These are phyloP conservation scores for Falco columbarius DNA, from an alignment of 2,797 vertebrate species.

Conservation along the genomic window DNA sequence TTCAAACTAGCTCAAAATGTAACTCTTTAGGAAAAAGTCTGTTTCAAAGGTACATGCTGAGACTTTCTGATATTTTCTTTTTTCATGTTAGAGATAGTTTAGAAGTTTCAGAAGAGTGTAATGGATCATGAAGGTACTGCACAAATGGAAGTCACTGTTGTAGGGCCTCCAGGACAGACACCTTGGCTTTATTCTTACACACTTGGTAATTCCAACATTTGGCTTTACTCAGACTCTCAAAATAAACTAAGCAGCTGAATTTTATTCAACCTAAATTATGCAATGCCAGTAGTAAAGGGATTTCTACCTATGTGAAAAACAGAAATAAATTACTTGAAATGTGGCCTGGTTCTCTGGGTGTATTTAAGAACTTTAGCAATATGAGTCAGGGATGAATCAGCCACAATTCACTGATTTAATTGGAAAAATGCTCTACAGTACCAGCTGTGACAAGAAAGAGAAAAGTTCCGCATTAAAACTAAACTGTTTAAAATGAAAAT, in stretches of 20 bases:
- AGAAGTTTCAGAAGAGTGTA: background rate
- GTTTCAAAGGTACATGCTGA: background rate
- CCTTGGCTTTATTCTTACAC: background rate
- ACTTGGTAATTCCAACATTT: background rate
- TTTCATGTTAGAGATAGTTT: background rate
- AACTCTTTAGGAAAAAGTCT: background rate
- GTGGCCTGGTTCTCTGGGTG: background rate
- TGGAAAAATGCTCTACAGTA: background rate
- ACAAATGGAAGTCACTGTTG: background rate
- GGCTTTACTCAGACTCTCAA: background rate
- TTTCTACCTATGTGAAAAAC: background rate
- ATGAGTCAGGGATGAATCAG: constrained; percentile 49
- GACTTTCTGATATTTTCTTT: background rate
- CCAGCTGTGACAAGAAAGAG: background rate
- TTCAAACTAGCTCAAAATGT: background rate
- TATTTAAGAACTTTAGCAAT: constrained; percentile 8
- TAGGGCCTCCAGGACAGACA: background rate
- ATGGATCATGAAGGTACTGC: background rate
- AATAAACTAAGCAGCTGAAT: background rate
- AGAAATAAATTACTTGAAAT: background rate
- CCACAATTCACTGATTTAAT: background rate
- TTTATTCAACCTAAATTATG: background rate
- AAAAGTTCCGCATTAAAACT: background rate
- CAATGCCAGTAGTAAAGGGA: background rate
- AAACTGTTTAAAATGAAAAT: background rate